phyloP scores from a whole-genome alignment of 2,797 vertebrate genomes.

The Phoeniculus purpureus region DNA sequence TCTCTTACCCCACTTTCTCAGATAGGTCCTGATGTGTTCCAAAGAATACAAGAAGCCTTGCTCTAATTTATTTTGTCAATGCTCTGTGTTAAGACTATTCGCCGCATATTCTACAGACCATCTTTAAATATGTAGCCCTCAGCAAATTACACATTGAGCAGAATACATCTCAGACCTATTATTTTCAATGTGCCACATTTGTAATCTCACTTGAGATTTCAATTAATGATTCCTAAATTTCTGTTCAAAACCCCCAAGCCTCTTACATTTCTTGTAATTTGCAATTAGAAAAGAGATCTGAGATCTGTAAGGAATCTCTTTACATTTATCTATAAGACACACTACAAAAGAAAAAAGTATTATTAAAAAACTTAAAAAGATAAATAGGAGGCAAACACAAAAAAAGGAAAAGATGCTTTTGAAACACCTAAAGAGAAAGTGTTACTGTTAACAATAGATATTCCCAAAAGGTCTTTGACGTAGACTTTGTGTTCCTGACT shows the following conservation, averaged over 20 bases:
- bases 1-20: background rate
- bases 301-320: background rate
- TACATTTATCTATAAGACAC: background rate
- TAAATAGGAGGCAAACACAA: background rate
- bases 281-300: background rate
- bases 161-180: background rate
- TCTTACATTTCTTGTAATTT: background rate
- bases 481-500: background rate
- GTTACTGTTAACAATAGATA: background rate
- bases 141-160: background rate
- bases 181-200: background rate
- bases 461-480: background rate
- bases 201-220: background rate
- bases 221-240: background rate
- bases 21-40: background rate
- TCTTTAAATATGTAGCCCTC: background rate
- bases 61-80: background rate
- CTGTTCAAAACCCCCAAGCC: background rate
- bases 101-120: fast-evolving
- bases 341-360: fast-evolving
- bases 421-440: background rate
- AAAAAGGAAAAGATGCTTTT: background rate
- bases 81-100: background rate
- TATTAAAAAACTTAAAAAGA: background rate
- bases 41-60: background rate